Evolutionary conservation across 2,888 invertebrate genomes (phyloP).

Genomic region (Ectropis crepuscularia): DNA sequence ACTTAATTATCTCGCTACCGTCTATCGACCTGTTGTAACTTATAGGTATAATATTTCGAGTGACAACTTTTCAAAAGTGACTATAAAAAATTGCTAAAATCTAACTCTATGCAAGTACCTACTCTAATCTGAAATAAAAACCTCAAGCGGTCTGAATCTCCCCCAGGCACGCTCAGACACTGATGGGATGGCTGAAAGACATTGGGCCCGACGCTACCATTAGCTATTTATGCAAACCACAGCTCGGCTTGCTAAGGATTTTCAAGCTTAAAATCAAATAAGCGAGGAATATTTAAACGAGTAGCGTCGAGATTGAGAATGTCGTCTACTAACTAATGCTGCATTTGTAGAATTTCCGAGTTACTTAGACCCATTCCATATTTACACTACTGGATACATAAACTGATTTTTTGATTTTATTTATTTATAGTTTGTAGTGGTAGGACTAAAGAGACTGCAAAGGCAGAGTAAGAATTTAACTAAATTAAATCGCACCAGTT

Average conservation of each 20-base stretch:
- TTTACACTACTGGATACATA: no score
- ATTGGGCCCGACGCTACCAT: slow-evolving; percentile 37
- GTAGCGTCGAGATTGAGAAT: slow-evolving; percentile 18
- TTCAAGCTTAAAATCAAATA: slow-evolving; percentile 31
- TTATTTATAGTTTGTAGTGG: no score
- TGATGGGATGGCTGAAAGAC: slow-evolving; percentile 54
- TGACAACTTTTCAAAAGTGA: no score
- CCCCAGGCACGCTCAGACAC: slow-evolving; percentile 45
- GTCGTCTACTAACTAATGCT: neutral
- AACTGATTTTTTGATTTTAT: no score
- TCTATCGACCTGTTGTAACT: no score
- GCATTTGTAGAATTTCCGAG: slow-evolving; percentile 11
- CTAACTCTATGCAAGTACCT: slow-evolving; percentile 3
- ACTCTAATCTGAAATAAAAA: slow-evolving; percentile 19
- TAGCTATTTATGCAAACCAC: slow-evolving; percentile 47
- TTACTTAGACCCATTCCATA: no score
- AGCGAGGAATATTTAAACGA: slow-evolving; percentile 25
- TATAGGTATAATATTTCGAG: no score
- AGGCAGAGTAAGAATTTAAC: no score
- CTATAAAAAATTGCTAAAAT: neutral
- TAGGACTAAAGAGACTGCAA: no score
- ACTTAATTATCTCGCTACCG: no score
- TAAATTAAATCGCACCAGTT: no score
- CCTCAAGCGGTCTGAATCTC: slow-evolving; percentile 28
- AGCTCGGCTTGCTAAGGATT: slow-evolving; percentile 39